These are phyloP conservation scores for Tipula confusa DNA, from an alignment of 2,888 invertebrate species.

Conservation along the genomic window DNA sequence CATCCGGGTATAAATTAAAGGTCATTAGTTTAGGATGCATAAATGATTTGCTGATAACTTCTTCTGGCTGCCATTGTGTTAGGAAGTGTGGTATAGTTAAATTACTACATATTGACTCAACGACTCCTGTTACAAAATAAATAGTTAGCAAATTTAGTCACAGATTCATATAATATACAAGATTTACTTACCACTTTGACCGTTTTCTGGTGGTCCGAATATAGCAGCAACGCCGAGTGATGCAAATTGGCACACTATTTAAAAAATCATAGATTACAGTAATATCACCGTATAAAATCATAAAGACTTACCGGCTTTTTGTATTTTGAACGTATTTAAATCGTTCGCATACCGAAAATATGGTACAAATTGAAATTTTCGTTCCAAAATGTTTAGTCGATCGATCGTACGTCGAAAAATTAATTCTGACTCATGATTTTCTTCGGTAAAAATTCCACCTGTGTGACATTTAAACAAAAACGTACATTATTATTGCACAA, in stretches of 20 bases:
- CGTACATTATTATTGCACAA: background rate
- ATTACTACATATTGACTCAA: slow-evolving; percentile 57
- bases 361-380: slow-evolving; percentile 44
- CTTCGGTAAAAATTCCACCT: slow-evolving; percentile 54
- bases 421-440: slow-evolving; percentile 55
- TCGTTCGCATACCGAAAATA: slow-evolving; percentile 43
- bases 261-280: slow-evolving; percentile 32
- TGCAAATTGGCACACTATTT: slow-evolving; percentile 63
- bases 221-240: slow-evolving; percentile 65
- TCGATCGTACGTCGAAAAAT: slow-evolving; percentile 56
- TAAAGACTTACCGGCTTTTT: slow-evolving; percentile 44
- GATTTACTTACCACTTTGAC: slow-evolving; percentile 42
- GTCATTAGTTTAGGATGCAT: slow-evolving; percentile 49
- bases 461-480: background rate
- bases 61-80: slow-evolving; percentile 55
- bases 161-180: background rate
- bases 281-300: background rate
- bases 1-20: slow-evolving; percentile 68
- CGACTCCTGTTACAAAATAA: slow-evolving; percentile 40
- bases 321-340: slow-evolving; percentile 47
- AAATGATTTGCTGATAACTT: slow-evolving; percentile 36
- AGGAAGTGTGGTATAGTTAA: slow-evolving; percentile 62
- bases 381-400: slow-evolving; percentile 48
- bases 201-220: slow-evolving; percentile 59
- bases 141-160: background rate